Evolutionary conservation across 2,888 invertebrate species (phyloP).

Genomic region (Cantharis rufa): DNA sequence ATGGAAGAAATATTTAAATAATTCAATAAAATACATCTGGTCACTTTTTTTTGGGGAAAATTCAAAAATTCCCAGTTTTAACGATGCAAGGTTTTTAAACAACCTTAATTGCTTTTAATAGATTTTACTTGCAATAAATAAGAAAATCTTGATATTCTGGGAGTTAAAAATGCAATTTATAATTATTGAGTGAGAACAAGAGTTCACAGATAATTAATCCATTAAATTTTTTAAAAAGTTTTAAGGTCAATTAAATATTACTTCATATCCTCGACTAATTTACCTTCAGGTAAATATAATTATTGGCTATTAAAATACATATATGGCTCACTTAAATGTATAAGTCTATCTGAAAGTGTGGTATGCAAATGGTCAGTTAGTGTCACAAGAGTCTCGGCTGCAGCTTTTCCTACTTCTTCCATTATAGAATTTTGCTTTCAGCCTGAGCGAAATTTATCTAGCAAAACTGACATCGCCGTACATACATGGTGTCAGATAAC

Average conservation of each 20-base stretch:
- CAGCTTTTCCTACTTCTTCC: constrained; percentile 16
- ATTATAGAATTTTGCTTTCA: constrained; percentile 1
- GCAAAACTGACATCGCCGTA: background rate
- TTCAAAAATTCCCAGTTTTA: no score
- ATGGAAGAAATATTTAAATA: background rate
- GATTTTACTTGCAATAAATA: no score
- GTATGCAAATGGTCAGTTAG: constrained; percentile 17
- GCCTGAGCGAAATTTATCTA: background rate
- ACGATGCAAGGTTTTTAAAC: background rate
- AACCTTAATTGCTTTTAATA: background rate
- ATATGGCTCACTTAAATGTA: background rate
- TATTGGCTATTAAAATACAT: background rate
- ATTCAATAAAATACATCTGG: background rate
- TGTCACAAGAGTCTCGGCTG: constrained; percentile 12
- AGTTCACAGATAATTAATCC: background rate
- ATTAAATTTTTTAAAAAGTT: background rate
- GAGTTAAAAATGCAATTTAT: background rate
- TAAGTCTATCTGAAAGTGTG: constrained; percentile 6
- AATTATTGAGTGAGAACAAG: background rate
- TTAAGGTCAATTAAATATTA: background rate
- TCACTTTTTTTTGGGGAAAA: no score
- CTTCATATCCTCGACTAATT: background rate
- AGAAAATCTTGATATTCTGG: no score
- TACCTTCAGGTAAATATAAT: background rate
- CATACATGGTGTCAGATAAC: background rate